Evolutionary conservation across 2,888 invertebrate species (phyloP), one percentile per base, ranked within the genome.

Genomic region (Diploptera punctata): DNA sequence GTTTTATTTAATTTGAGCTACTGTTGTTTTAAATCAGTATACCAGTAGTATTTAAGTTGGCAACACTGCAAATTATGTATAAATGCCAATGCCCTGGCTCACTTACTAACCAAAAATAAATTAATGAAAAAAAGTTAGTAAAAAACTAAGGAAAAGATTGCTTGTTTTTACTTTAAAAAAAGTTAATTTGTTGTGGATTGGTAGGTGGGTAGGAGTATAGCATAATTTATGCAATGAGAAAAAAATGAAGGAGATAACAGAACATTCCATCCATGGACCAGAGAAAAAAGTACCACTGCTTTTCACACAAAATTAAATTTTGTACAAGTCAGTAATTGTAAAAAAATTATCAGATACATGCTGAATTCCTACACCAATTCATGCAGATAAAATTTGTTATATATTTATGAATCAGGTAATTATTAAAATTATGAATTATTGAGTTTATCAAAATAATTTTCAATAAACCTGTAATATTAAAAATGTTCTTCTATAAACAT

Each of bases 61-160:
- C 71, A 74, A 74, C 60, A 71, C 61, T 71, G 68, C 31, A 71
- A 61, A 73, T 52, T 54, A 60, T 65, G 31, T 57, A 38, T 69
- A 65, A 73, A 72, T 92, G 93, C 93, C 94, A 94, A 93, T 94
- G 94, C 93, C 94, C 94, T 94, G 94, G 93, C 93, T 91, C 81
- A 82, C 81, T 81, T 77, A 77, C 73, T 75, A 62, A 74, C 73
- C 62, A 73, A 72, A 75, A 73, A 38, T 72, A 74, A 57, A 73
- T 60, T 60, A 61, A 69, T 71, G 21, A 62, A 69, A 43, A n/a
- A n/a, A 21, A 24, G 38, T 26, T 44, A 67, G 21, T 52, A 54
- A 26, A 65, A 47, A 47, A 44, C n/a, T 21, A 26, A 60, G 43
- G 44, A 44, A 13, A 47, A 7, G 47, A 38, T 18, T n/a, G 26